These are phyloP conservation scores for Bergia sp. DNA, from an alignment of 92 coral and sea anemone species.

Conservation along the genomic window DNA sequence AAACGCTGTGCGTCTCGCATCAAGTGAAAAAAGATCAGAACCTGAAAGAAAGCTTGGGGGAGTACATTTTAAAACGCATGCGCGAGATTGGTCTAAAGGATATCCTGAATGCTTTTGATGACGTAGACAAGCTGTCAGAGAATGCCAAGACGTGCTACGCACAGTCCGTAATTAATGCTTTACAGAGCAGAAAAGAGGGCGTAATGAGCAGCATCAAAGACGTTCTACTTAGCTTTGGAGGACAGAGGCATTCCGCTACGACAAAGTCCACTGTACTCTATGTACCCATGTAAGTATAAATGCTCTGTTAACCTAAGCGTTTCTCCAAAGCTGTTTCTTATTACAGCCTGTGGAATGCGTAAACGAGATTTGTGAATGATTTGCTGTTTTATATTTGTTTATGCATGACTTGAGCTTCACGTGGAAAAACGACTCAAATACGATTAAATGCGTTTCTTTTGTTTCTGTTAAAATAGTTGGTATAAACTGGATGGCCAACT, in stretches of 20 bases:
- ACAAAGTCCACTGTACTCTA: not conserved
- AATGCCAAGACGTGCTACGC: slow-evolving; percentile 5
- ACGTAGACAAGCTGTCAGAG: not conserved
- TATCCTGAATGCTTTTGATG: slow-evolving; percentile 9
- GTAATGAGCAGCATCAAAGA: slow-evolving; percentile 3
- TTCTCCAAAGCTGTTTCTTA: too few species aligned
- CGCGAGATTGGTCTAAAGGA: not conserved
- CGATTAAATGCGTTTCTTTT: too few species aligned
- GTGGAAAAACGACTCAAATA: too few species aligned
- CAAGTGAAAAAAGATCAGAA: not conserved
- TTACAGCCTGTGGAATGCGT: not conserved
- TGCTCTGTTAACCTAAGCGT: not conserved
- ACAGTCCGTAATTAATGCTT: not conserved
- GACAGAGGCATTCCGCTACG: not conserved
- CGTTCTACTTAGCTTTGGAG: slow-evolving; percentile 6
- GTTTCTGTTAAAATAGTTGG: too few species aligned
- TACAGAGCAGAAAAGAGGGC: not conserved
- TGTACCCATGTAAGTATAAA: slow-evolving; percentile 20
- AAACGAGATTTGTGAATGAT: too few species aligned
- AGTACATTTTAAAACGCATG: slow-evolving; percentile 1
- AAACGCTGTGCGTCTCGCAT: not conserved
- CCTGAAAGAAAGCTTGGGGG: slow-evolving; percentile 14
- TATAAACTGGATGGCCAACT: too few species aligned
- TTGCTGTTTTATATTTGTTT: too few species aligned
- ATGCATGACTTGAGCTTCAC: too few species aligned